phyloP scores from a whole-genome alignment of 2,113 vertebrate species.

The Tretioscincus oriximinensis region DNA sequence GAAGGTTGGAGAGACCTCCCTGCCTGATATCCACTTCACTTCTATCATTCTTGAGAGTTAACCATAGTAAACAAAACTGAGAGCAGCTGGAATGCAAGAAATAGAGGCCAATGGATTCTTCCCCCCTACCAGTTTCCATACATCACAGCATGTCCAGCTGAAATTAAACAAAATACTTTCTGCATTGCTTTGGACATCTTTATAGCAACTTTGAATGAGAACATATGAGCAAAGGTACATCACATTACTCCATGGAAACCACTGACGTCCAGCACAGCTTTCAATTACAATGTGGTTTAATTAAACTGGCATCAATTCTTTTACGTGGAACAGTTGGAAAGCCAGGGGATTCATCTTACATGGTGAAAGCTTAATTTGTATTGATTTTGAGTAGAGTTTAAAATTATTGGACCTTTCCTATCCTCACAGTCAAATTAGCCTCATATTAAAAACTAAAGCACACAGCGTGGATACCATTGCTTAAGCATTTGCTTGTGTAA shows the following conservation, averaged over 20 bases:
- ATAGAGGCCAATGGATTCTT: too few species aligned
- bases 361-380: background rate
- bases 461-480: background rate
- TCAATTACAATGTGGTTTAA: conserved; percentile 32
- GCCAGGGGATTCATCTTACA: background rate
- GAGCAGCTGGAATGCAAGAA: too few species aligned
- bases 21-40: too few species aligned
- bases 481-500: background rate
- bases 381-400: background rate
- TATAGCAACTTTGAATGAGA: conserved; percentile 14
- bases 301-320: conserved; percentile 29
- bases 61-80: too few species aligned
- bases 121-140: background rate
- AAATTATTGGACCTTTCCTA: background rate
- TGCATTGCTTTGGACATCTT: background rate
- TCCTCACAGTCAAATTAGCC: conserved; percentile 9
- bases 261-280: conserved; percentile 27
- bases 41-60: too few species aligned
- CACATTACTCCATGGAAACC: conserved; percentile 27
- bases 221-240: conserved; percentile 8
- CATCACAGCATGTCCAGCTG: background rate
- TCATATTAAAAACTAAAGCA: conserved; percentile 7
- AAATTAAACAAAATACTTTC: conserved; percentile 8
- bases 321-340: conserved; percentile 16
- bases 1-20: background rate